Conservation (phyloP, 2,888 invertebrate species). For the Calameuta pallipes region DNA sequence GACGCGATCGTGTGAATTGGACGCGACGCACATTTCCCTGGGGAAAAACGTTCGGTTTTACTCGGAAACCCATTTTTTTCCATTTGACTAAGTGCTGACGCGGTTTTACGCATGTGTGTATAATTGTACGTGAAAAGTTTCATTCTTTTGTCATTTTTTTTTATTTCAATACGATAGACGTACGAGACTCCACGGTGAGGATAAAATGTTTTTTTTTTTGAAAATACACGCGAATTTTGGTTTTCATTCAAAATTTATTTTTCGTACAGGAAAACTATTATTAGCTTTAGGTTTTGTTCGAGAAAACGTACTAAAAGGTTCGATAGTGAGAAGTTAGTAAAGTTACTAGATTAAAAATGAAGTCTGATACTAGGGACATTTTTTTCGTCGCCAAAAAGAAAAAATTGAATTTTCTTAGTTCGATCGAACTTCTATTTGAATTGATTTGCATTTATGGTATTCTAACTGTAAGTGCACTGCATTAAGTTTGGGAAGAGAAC, state of each 20-base stretch:
- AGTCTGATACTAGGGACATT: background rate
- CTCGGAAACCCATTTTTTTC: background rate
- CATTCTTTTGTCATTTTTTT: background rate
- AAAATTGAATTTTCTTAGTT: too few relatives aligned
- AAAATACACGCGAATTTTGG: background rate
- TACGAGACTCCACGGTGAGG: background rate
- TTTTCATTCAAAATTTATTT: background rate
- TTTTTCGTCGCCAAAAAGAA: background rate
- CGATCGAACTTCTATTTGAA: too few relatives aligned
- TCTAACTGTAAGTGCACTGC: too few relatives aligned
- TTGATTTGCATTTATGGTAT: too few relatives aligned
- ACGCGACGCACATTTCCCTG: background rate
- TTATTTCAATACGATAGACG: background rate
- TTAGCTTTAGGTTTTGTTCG: too few relatives aligned
- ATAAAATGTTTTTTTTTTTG: background rate
- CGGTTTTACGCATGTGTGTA: background rate
- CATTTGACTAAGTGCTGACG: background rate
- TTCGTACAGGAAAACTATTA: too few relatives aligned
- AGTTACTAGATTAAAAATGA: background rate
- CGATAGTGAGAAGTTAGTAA: background rate
- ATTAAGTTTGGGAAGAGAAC: background rate
- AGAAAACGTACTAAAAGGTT: background rate
- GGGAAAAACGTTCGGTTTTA: background rate
- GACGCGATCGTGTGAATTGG: background rate
- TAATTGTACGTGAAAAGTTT: background rate